These are phyloP conservation scores for Ardeotis arabs DNA, from an alignment of 2,113 vertebrate species.

Conservation along the genomic window DNA sequence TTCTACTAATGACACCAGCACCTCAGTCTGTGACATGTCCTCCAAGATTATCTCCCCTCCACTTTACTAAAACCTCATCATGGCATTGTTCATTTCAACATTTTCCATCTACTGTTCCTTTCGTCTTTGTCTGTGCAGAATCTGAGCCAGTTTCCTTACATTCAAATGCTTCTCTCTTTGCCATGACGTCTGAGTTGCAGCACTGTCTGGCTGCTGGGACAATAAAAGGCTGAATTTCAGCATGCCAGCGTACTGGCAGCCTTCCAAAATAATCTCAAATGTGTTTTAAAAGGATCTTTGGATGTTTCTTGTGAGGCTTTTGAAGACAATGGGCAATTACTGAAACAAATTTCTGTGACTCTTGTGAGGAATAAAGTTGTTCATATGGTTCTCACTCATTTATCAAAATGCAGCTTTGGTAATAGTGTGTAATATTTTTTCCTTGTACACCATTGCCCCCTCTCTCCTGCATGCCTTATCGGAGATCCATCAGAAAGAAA, in stretches of 20 bases:
- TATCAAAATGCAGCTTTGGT: background rate
- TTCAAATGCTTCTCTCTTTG: background rate
- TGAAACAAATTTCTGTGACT: background rate
- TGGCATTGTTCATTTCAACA: background rate
- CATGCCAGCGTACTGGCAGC: background rate
- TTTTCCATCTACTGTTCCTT: background rate
- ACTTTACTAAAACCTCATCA: background rate
- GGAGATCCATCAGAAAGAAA: background rate
- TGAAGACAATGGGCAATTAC: background rate
- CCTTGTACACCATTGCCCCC: fast-evolving
- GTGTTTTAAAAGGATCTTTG: background rate
- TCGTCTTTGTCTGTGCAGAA: background rate
- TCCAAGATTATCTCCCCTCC: background rate
- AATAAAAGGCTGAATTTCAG: background rate
- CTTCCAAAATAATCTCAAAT: background rate
- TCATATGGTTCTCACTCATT: background rate
- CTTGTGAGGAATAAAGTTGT: background rate
- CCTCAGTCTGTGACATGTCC: background rate
- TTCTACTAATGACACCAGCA: background rate
- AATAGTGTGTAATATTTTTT: background rate
- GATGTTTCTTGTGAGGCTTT: background rate
- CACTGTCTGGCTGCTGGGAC: background rate
- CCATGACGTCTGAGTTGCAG: background rate
- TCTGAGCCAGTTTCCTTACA: background rate
- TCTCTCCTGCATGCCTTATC: background rate